Percentiles rank a stretch among this genome's conserved stretches.
phyloP scores from a whole-genome alignment of 2,113 vertebrate species.

The Pardalotus punctatus region DNA sequence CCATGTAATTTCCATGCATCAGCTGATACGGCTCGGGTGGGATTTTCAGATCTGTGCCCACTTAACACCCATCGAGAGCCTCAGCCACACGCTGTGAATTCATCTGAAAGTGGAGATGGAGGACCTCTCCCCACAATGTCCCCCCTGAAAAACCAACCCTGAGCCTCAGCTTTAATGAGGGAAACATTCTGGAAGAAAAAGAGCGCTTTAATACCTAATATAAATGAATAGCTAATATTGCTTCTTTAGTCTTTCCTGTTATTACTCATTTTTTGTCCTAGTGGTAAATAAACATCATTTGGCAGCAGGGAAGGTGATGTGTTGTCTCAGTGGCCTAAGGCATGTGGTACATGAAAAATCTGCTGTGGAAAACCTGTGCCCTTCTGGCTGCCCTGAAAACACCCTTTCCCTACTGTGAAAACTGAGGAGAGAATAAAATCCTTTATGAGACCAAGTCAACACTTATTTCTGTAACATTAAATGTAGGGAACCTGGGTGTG shows the following conservation, averaged over 20 bases:
- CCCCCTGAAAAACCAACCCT: background rate
- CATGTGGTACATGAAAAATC: background rate
- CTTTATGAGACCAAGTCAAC: background rate
- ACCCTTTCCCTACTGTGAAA: background rate
- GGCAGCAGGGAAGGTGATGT: background rate
- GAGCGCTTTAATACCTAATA: background rate
- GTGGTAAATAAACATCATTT: background rate
- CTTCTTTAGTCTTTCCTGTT: background rate
- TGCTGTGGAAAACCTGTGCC: background rate
- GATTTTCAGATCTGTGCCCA: background rate
- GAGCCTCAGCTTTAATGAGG: background rate
- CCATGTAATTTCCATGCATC: background rate
- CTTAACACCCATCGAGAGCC: background rate
- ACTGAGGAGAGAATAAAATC: background rate
- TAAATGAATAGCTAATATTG: background rate
- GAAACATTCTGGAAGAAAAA: background rate
- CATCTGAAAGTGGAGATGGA: background rate
- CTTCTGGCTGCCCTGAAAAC: background rate
- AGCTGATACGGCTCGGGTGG: background rate
- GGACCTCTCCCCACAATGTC: background rate
- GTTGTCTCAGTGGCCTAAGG: background rate
- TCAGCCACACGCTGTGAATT: background rate
- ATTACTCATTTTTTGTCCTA: background rate
- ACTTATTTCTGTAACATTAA: background rate
- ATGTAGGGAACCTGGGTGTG: background rate